Evolutionary conservation across 1,140 invertebrate genomes (phyloP), one percentile per base, ranked within the genome.

Genomic region (Platyura marginata): DNA sequence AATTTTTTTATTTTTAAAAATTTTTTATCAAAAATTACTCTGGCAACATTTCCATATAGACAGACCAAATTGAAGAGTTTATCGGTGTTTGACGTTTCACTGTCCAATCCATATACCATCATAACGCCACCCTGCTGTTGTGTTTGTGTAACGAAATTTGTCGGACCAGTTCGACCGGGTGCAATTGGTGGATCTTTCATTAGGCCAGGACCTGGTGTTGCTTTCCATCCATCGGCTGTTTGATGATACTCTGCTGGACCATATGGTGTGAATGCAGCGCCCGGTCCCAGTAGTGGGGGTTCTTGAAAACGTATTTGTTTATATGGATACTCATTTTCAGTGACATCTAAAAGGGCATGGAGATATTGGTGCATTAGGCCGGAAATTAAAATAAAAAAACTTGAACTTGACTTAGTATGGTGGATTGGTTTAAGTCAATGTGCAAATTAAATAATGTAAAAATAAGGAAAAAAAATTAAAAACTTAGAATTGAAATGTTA

Each of bases 1-100:
- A 18, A 36, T 36, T 36, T 18, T 36, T 36, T 36, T n/a, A 9
- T 11, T n/a, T 42, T 44, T 44, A 4, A 3, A 21, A n/a, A 42
- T 15, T 22, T 32, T 41, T 44, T 44, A 9, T 23, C 22, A 34
- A 21, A n/a, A n/a, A 80, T 77, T 66, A 97, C 91, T 74, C 90
- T 79, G 40, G 91, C 80, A 47, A 97, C 91, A 62, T 98, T 98
- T 46, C 95, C 95, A 65, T 98, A 98, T 29, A 97, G 72, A 67
- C 94, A 98, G 65, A 98, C 91, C 42, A 99, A 69, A 68, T 98
- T 98, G 74, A 99, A 98, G n/a, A 98, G 71, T 56, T 83, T 79
- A 62, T 97, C 91, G 47, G 88, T 84, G 66, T 97, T 98, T 58
- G 93, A 86, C 57, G 89, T 89, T 48, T 88, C 77, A 37, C 80